These are phyloP conservation scores for Platycnemis pennipes DNA, from an alignment of 2,888 invertebrate genomes.

Conservation along the genomic window DNA sequence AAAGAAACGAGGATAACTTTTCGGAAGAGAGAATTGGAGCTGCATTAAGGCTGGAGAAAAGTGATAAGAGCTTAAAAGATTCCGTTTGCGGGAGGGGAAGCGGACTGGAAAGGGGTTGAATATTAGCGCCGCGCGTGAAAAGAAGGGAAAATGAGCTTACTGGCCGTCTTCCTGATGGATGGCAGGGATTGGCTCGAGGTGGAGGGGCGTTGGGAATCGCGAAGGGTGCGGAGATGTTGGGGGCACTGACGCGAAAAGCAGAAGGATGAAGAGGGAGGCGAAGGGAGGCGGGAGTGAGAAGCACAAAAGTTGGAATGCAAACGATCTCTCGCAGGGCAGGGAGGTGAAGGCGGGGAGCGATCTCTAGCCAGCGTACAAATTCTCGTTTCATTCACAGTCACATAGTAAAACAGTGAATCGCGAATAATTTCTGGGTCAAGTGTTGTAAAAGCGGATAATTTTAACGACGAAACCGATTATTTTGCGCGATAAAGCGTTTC, in stretches of 20 bases:
- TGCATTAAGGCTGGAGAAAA: slow-evolving; percentile 6
- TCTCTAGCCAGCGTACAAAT: background rate
- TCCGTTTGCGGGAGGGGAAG: background rate
- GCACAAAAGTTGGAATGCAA: background rate
- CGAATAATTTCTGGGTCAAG: no score
- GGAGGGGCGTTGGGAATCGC: background rate
- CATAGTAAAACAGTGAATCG: background rate
- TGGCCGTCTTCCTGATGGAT: slow-evolving; percentile 33
- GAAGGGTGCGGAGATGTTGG: background rate
- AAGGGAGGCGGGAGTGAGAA: background rate
- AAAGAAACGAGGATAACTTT: background rate
- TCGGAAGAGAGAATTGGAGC: background rate
- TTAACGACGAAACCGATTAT: no score
- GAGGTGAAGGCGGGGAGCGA: background rate
- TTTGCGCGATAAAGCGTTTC: no score
- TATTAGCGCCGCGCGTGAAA: slow-evolving; percentile 17
- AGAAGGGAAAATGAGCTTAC: slow-evolving; percentile 58
- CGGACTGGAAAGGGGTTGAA: slow-evolving; percentile 23
- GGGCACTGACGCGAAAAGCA: background rate
- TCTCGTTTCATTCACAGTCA: background rate
- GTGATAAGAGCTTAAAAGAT: slow-evolving; percentile 61
- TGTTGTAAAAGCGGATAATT: no score
- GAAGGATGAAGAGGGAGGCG: background rate
- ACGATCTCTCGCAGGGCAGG: background rate
- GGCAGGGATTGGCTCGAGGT: background rate